These are phyloP conservation scores for Malurus alboscapulatus DNA, from an alignment of 2,113 vertebrate species.

Conservation along the genomic window DNA sequence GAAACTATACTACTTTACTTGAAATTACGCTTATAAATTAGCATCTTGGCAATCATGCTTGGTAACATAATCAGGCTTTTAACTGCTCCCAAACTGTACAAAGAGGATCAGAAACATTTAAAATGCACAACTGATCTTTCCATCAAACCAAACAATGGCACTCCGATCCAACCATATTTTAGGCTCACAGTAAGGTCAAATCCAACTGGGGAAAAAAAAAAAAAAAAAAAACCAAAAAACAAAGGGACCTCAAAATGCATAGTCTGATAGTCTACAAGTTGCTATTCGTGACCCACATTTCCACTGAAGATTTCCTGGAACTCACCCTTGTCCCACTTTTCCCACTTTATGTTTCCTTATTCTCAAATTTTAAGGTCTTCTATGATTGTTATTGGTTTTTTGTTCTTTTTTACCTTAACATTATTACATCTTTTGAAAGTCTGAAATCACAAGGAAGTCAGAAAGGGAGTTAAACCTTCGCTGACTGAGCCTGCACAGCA, in stretches of 20 bases:
- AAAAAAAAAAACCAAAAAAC: background rate
- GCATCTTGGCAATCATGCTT: background rate
- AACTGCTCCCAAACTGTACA: background rate
- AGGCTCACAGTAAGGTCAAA: background rate
- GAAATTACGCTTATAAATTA: background rate
- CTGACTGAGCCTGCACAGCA: background rate
- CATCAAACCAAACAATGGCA: background rate
- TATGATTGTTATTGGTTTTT: background rate
- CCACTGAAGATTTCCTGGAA: conserved; percentile 28
- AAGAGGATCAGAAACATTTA: background rate
- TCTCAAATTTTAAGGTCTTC: background rate
- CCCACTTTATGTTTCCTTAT: background rate
- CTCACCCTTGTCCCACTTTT: background rate
- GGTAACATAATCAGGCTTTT: background rate
- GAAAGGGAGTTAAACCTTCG: background rate
- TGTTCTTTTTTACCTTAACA: background rate
- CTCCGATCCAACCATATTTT: background rate
- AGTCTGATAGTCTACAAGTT: background rate
- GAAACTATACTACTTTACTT: background rate
- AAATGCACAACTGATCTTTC: background rate
- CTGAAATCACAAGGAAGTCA: background rate
- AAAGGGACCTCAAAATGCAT: background rate
- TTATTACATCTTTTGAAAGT: background rate
- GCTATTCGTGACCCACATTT: background rate
- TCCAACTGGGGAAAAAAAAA: background rate